Evolutionary conservation across 2,113 vertebrate genomes (phyloP).

Genomic region (Hypomesus transpacificus): DNA sequence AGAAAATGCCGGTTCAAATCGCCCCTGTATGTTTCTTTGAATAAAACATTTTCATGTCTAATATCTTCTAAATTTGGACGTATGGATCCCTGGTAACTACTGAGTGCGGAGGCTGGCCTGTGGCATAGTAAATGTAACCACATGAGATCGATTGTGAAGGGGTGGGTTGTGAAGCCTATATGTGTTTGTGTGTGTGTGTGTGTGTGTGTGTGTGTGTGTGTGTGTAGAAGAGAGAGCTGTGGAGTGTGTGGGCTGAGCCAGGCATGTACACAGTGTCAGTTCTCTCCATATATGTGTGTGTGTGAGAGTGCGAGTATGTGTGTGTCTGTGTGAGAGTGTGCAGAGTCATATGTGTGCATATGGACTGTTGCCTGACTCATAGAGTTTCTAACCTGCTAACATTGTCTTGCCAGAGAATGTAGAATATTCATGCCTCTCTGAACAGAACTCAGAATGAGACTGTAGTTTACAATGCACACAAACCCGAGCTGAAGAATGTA

Average conservation of each 20-base stretch:
- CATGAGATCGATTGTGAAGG: neutral
- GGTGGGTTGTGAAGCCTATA: neutral
- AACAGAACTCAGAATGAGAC: too few species aligned
- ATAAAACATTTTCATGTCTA: too few species aligned
- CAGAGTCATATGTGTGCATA: too few species aligned
- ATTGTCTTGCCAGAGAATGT: neutral
- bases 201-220: neutral
- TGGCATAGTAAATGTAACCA: conserved; percentile 10
- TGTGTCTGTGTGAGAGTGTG: neutral
- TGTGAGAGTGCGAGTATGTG: neutral
- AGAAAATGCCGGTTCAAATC: too few species aligned
- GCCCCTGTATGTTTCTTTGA: too few species aligned
- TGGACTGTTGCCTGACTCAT: neutral
- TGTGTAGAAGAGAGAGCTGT: too few species aligned
- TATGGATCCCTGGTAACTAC: too few species aligned
- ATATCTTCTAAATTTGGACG: too few species aligned
- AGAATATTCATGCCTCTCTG: too few species aligned
- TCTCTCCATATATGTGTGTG: neutral
- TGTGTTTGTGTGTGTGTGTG: neutral
- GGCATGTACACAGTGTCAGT: neutral
- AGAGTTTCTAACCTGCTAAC: neutral
- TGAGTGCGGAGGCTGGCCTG: neutral
- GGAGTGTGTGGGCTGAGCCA: neutral
- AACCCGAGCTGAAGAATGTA: too few species aligned
- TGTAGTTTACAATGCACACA: too few species aligned